Evolutionary conservation across 2,113 vertebrate genomes (phyloP).

Genomic region (Datnioides undecimradiatus): DNA sequence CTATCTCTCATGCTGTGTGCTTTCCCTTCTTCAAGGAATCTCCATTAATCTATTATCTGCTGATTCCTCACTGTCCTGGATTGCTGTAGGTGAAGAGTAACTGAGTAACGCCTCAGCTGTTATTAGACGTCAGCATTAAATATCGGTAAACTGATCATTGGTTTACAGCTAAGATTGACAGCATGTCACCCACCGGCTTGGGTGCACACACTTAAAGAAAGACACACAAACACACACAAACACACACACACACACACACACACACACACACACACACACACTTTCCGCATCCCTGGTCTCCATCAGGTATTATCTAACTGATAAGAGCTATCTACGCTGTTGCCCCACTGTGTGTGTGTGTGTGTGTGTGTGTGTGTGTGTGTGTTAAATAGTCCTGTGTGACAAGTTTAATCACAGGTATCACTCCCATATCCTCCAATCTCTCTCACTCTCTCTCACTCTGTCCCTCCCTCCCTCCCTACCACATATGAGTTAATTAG

Average conservation of each 20-base stretch:
- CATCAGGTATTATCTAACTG: slow-evolving; percentile 30
- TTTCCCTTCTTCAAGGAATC: too few species aligned
- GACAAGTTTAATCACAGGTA: slow-evolving; percentile 51
- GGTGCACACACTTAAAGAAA: not conserved
- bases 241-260: not conserved
- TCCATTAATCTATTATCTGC: not conserved
- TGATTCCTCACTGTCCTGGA: not conserved
- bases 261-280: not conserved
- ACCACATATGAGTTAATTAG: slow-evolving; percentile 20
- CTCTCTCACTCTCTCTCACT: not conserved
- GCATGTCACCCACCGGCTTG: not conserved
- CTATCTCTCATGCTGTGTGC: slow-evolving; percentile 13
- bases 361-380: slow-evolving; percentile 19
- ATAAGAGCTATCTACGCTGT: slow-evolving; percentile 31
- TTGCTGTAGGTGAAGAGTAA: not conserved
- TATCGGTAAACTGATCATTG: not conserved
- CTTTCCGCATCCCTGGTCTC: not conserved
- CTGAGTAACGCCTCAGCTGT: not conserved
- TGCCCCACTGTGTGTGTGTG: slow-evolving; percentile 54
- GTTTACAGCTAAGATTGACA: not conserved
- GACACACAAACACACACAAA: not conserved
- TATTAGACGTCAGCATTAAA: not conserved
- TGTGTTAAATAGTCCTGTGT: slow-evolving; percentile 44
- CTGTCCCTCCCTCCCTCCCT: not conserved
- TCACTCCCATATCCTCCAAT: not conserved